These are phyloP conservation scores for Dastarcus helophoroides DNA, from an alignment of 2,888 invertebrate species.

Conservation along the genomic window DNA sequence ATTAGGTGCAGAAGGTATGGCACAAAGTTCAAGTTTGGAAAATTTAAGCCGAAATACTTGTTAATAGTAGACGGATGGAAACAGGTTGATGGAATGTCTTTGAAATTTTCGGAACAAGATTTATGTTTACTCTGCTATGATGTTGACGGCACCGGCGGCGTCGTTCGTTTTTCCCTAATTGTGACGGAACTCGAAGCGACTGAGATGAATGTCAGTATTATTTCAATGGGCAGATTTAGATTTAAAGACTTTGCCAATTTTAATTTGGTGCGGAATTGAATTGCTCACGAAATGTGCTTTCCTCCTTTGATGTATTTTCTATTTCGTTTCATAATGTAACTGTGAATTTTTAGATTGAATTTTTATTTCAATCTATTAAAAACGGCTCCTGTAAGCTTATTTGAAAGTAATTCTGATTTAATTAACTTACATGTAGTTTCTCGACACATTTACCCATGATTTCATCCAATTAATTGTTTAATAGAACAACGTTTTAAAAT, in stretches of 20 bases:
- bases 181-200: slow-evolving; percentile 14
- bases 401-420: no score
- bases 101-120: slow-evolving; percentile 19
- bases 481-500: no score
- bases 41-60: no score
- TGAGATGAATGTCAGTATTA: slow-evolving; percentile 13
- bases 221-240: slow-evolving; percentile 16
- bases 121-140: slow-evolving; percentile 16
- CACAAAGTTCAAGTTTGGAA: no score
- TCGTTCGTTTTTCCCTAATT: slow-evolving; percentile 15
- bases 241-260: slow-evolving; percentile 15
- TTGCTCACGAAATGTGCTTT: slow-evolving; percentile 11
- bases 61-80: no score
- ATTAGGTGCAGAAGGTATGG: no score
- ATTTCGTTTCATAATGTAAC: neutral
- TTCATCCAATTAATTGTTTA: no score
- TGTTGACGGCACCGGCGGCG: slow-evolving; percentile 16
- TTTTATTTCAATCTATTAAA: neutral
- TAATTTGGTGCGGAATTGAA: slow-evolving; percentile 16
- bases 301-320: slow-evolving; percentile 8
- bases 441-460: no score
- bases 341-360: slow-evolving; percentile 1
- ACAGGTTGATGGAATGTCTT: slow-evolving; percentile 16
- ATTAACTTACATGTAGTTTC: no score
- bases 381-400: no score